Evolutionary conservation across 1,140 invertebrate species (phyloP), one percentile per base, ranked within the genome.

Genomic region (Nomia melanderi): DNA sequence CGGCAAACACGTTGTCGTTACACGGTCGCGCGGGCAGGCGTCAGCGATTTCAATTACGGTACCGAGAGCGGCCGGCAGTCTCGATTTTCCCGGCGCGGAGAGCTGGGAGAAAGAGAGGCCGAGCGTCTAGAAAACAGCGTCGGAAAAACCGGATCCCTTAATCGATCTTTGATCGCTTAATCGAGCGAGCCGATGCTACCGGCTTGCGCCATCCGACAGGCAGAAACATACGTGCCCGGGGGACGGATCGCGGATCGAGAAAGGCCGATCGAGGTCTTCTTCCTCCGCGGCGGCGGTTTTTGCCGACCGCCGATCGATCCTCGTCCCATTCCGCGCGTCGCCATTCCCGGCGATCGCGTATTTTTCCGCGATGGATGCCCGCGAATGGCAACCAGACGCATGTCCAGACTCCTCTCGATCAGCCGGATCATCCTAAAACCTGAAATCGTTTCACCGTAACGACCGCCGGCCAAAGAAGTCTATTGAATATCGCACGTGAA

Each of bases 131-230:
- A 77, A 71, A 77, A 77, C 25, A 69, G 54, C 64, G 39, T 44
- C n/a, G 50, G 47, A 79, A 75, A 79, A 78, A 79, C 53, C 63
- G 64, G 44, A 44, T 53, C 41, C 71, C 54, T 53, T 75, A 79
- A 83, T 84, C 81, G 81, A 80, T 53, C 62, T 73, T 73, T 79
- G 72, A 77, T 54, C 64, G 67, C 77, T 80, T 44, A 75, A 84
- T 84, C 70, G 70, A 80, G 71, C 29, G 54, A 56, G 20, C 79
- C 63, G 82, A 83, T 80, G 62, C 63, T 75, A 79, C 77, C 56
- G 27, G 41, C 56, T 79, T 74, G 63, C 77, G 77, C 75, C 71
- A 79, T 79, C 50, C 63, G 44, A 53, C 54, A 74, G 36, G 53
- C 29, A 65, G 53, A 66, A 66, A 25, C 47, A 64, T 69, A 72